These are phyloP conservation scores for Pseudanteris insignis DNA, from an alignment of 2,888 invertebrate species.

Conservation along the genomic window DNA sequence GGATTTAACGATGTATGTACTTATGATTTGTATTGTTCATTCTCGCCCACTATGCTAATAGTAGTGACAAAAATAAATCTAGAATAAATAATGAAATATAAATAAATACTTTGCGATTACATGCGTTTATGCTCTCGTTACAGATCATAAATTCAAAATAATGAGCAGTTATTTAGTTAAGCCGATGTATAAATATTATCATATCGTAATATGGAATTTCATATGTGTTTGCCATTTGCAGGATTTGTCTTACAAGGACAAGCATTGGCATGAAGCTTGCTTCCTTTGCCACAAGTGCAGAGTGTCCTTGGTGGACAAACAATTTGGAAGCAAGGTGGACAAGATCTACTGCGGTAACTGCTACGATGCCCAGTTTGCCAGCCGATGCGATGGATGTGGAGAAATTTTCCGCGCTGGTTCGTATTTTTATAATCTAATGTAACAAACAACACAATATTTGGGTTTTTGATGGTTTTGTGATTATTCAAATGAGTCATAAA, in stretches of 20 bases:
- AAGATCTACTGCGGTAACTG: conserved; percentile 99
- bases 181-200: too few relatives aligned
- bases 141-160: too few relatives aligned
- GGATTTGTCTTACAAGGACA: conserved; percentile 99
- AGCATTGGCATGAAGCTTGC: conserved; percentile 99
- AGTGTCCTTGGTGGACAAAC: conserved; percentile 98
- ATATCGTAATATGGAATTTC: too few relatives aligned
- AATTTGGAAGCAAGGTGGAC: conserved; percentile 98
- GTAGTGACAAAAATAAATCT: too few relatives aligned
- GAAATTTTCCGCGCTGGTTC: conserved; percentile 99
- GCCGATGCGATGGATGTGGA: conserved; percentile 98
- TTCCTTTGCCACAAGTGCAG: conserved; percentile 99
- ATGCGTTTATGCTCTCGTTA: too few relatives aligned
- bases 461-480: too few relatives aligned
- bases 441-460: too few relatives aligned
- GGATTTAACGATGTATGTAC: too few relatives aligned
- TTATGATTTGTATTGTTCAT: too few relatives aligned
- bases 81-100: not conserved
- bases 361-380: conserved; percentile 99
- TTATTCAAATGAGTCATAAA: too few relatives aligned
- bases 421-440: conserved; percentile 66
- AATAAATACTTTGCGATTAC: not conserved
- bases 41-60: too few relatives aligned
- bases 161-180: too few relatives aligned
- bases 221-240: conserved; percentile 66